Evolutionary conservation across 23 tunicate species (phyloP).

Genomic region (Corella eumyota): DNA sequence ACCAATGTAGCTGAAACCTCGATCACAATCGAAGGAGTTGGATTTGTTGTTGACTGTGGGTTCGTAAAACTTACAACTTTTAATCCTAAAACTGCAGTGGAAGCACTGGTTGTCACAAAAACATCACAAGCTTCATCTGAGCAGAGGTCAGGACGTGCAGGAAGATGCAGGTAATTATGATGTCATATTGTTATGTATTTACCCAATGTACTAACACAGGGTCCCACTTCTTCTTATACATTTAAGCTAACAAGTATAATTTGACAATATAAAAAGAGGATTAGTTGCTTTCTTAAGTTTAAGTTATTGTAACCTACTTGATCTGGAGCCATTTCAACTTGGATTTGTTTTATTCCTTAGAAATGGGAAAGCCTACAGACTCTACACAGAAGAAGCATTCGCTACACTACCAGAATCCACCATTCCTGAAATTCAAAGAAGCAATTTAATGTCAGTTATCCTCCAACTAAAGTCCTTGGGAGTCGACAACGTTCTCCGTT

Average conservation of each 20-base stretch:
- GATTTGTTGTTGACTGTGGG: slow-evolving; percentile 75
- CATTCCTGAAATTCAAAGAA: slow-evolving; percentile 77
- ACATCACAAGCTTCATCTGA: slow-evolving; percentile 75
- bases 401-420: slow-evolving; percentile 31
- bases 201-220: too few species aligned
- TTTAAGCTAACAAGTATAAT: too few species aligned
- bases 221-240: too few species aligned
- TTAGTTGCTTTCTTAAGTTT: not conserved
- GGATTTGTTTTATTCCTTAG: slow-evolving; percentile 18
- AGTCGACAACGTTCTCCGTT: slow-evolving; percentile 68
- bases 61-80: slow-evolving; percentile 65
- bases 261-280: too few species aligned
- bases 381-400: slow-evolving; percentile 47
- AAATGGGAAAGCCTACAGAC: slow-evolving; percentile 63
- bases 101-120: slow-evolving; percentile 33
- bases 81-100: slow-evolving; percentile 67
- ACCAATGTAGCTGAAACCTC: slow-evolving; percentile 95
- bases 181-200: slow-evolving; percentile 3
- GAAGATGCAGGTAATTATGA: slow-evolving; percentile 49
- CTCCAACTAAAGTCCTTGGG: slow-evolving; percentile 74
- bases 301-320: too few species aligned
- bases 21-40: slow-evolving; percentile 57
- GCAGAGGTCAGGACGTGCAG: slow-evolving; percentile 67
- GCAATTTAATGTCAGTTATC: slow-evolving; percentile 42
- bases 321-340: too few species aligned